Conservation (phyloP, 2,797 vertebrate species). For the Tangara arthus region DNA sequence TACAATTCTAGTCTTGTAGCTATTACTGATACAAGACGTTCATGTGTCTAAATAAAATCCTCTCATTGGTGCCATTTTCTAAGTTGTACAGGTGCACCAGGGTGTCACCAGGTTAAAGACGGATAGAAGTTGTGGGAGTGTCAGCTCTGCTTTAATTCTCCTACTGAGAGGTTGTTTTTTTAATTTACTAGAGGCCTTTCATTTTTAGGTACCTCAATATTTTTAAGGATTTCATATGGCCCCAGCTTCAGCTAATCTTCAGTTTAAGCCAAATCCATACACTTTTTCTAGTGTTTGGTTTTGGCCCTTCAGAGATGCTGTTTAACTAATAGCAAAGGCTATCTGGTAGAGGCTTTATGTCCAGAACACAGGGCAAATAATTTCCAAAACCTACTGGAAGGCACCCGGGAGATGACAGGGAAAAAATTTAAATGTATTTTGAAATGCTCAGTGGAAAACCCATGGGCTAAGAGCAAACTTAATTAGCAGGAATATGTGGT, state of each 20-base stretch:
- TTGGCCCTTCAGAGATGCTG: neutral
- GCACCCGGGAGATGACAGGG: neutral
- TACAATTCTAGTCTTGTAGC: neutral
- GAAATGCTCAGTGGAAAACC: neutral
- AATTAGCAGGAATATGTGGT: neutral
- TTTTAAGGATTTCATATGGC: neutral
- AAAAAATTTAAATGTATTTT: neutral
- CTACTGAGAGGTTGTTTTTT: neutral
- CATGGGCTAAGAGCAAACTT: neutral
- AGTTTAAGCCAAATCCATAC: neutral
- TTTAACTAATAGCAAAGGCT: neutral
- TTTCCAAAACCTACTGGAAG: neutral
- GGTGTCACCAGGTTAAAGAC: neutral
- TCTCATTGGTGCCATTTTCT: neutral
- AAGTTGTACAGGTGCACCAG: neutral
- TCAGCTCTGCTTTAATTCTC: neutral
- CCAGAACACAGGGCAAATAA: neutral
- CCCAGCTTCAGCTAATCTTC: neutral
- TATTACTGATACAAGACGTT: neutral
- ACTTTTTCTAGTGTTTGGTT: neutral
- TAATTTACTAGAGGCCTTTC: neutral
- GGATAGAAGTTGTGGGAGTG: neutral
- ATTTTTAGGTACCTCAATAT: neutral
- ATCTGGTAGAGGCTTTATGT: neutral
- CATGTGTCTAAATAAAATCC: neutral